phyloP scores from a whole-genome alignment of 2,797 vertebrate species.

The Gymnocypris eckloni region DNA sequence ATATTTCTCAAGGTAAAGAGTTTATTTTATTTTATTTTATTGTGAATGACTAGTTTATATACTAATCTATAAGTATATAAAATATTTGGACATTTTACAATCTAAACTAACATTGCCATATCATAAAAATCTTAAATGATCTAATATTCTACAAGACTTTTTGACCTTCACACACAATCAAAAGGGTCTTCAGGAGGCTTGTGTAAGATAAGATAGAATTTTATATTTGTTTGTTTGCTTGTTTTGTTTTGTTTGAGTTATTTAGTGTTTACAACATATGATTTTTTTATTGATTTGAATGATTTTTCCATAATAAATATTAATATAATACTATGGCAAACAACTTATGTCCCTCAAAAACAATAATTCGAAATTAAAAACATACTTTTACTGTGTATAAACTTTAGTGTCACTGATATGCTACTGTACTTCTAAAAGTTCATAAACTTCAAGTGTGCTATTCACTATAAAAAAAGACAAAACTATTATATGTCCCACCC shows the following conservation, averaged over 20 bases:
- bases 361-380: background rate
- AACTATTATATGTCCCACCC: background rate
- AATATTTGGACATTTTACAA: background rate
- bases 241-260: background rate
- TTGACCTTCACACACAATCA: background rate
- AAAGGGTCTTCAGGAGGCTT: background rate
- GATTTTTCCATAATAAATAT: background rate
- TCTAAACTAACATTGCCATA: background rate
- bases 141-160: background rate
- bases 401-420: background rate
- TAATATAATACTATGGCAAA: background rate
- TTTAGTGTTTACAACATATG: background rate
- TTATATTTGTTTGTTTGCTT: background rate
- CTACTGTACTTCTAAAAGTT: background rate
- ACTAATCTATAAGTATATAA: too few species aligned
- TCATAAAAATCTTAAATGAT: background rate
- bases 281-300: background rate
- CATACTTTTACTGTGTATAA: background rate
- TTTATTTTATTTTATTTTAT: too few species aligned
- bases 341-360: background rate
- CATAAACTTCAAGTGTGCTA: background rate
- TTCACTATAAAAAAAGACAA: background rate
- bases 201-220: background rate
- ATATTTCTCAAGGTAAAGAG: background rate
- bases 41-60: too few species aligned